Conservation (phyloP, 2,113 vertebrate species). For the Coregonus clupeaformis region DNA sequence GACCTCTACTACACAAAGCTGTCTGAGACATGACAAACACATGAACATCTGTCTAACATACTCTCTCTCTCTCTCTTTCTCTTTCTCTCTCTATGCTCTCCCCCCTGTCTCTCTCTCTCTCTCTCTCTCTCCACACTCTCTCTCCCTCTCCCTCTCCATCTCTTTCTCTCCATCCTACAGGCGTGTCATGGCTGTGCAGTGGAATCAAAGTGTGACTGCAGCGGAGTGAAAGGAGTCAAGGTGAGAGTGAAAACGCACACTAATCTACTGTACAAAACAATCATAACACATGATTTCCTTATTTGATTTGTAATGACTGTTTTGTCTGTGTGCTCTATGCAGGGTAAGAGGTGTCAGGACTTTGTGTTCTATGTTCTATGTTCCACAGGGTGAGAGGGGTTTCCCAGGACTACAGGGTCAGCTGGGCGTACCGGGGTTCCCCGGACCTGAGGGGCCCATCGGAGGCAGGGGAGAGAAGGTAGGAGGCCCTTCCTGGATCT, state of each 20-base stretch:
- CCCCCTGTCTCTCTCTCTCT: no score
- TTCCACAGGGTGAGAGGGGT: constrained; percentile 88
- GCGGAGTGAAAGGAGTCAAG: constrained; percentile 89
- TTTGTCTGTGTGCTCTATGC: background rate
- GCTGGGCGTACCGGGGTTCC: constrained; percentile 92
- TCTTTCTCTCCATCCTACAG: constrained; percentile 55
- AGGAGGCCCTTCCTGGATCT: background rate
- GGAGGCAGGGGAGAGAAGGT: constrained; percentile 88
- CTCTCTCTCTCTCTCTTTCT: no score
- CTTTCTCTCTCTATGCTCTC: no score
- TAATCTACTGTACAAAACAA: constrained; percentile 1
- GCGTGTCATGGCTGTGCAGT: constrained; percentile 86
- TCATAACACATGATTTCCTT: no score
- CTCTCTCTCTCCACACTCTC: no score
- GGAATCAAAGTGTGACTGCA: constrained; percentile 89
- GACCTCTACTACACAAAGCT: no score
- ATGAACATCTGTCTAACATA: no score
- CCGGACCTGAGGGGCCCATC: constrained; percentile 90
- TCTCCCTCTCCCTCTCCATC: no score
- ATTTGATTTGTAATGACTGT: background rate
- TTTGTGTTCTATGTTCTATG: background rate
- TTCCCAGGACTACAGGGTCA: constrained; percentile 90
- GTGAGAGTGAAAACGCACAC: constrained; percentile 62
- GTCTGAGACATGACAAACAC: no score
- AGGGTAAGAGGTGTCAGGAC: background rate